Evolutionary conservation across 2,797 vertebrate genomes (phyloP), one percentile per base, ranked within the genome.

Genomic region (Sebastes ruberrimus): DNA sequence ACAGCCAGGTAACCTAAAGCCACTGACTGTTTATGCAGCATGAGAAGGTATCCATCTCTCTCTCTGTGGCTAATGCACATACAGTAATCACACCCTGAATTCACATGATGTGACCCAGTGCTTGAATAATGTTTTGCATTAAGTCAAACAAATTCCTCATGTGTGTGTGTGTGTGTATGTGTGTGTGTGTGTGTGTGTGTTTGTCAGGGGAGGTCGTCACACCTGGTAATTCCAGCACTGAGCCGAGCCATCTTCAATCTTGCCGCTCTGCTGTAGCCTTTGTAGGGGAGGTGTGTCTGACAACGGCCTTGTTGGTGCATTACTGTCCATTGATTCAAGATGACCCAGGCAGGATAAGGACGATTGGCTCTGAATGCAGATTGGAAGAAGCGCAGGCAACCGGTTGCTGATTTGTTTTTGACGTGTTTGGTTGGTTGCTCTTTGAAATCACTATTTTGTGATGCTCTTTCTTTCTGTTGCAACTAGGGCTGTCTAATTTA

Each of bases 251-350:
- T 49, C 67, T 76, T 74, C 75, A 80, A 10, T 78, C 38, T 64
- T 10, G 13, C 20, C 1, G 11, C 61, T 65, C 38, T 35, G 66
- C 53, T 63, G 30, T 68, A 66, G 52, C 65, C 60, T 82, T 66
- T 74, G 65, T 64, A 25, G 74, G 38, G 78, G 61, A 78, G 75
- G 64, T 63, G 65, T 28, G 30, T 63, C 62, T 79, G 67, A 72
- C 63, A 63, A 56, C 55, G 63, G 46, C n/a, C 72, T 77, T 81
- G 52, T 74, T 55, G 72, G 30, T 73, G 76, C 85, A 86, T 88
- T 89, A 87, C 85, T 84, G 70, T 77, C 75, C 82, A 81, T 78
- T 87, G 88, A 91, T 91, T 92, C 63, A 72, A 83, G 78, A 78
- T 88, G 79, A 86, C 86, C 71, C 78, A 70, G 67, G 75, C 74